Conservation (phyloP, 2,113 vertebrate species). For the Indicator maculatus region DNA sequence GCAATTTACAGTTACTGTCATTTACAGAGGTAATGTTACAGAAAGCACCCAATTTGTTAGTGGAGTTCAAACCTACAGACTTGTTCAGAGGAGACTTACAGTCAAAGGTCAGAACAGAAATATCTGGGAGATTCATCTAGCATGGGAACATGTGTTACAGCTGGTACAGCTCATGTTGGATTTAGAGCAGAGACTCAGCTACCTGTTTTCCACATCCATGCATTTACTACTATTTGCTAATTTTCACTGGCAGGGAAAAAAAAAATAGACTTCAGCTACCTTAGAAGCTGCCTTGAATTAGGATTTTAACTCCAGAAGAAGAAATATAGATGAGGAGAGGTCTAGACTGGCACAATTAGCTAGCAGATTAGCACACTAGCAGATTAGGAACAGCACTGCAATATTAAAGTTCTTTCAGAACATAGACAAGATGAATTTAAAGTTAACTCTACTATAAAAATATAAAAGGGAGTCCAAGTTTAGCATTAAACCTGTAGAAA, state of each 20-base stretch:
- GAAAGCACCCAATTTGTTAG: slow-evolving; percentile 35
- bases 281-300: slow-evolving; percentile 27
- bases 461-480: neutral
- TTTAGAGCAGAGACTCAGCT: slow-evolving; percentile 1
- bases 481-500: neutral
- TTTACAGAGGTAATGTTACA: neutral
- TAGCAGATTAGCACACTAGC: neutral
- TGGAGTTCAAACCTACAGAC: neutral
- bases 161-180: slow-evolving; percentile 28
- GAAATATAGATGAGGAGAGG: neutral
- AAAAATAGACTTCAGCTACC: neutral
- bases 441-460: neutral
- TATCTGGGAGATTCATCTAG: slow-evolving; percentile 9
- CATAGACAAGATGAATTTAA: neutral
- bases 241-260: neutral
- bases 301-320: neutral
- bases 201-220: neutral
- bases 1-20: neutral
- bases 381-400: neutral
- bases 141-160: neutral
- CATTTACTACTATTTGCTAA: neutral
- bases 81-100: neutral
- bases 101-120: slow-evolving; percentile 35
- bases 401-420: neutral
- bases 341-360: neutral